Evolutionary conservation across 2,113 vertebrate species (phyloP).

Genomic region (Regulus satrapa): DNA sequence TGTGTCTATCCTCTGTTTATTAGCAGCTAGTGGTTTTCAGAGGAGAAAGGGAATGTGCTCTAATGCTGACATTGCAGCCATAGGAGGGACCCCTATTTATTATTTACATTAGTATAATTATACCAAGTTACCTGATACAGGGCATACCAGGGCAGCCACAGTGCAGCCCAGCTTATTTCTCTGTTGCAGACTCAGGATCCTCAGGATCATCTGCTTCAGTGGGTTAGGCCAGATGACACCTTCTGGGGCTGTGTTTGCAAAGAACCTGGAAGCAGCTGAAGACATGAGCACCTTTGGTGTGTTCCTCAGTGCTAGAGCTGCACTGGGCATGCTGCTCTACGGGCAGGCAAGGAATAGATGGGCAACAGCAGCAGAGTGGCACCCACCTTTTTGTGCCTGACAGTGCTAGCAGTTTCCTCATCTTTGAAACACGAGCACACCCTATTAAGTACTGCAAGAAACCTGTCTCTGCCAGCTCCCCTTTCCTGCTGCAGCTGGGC

Average conservation of each 20-base stretch:
- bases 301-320: background rate
- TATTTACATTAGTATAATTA: background rate
- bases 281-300: background rate
- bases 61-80: background rate
- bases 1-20: background rate
- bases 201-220: background rate
- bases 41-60: background rate
- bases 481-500: background rate
- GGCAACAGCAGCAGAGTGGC: background rate
- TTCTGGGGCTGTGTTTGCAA: background rate
- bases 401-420: accelerated
- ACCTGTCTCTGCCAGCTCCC: background rate
- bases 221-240: background rate
- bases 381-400: background rate
- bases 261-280: background rate
- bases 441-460: background rate
- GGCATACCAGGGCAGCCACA: background rate
- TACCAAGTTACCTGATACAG: background rate
- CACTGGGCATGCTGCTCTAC: background rate
- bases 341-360: background rate
- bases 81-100: background rate
- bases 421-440: background rate
- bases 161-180: background rate
- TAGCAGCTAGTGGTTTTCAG: background rate
- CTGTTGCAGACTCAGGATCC: background rate